phyloP scores from a whole-genome alignment of 2,113 vertebrate species.

The Gnathonemus echidnorhynchus region DNA sequence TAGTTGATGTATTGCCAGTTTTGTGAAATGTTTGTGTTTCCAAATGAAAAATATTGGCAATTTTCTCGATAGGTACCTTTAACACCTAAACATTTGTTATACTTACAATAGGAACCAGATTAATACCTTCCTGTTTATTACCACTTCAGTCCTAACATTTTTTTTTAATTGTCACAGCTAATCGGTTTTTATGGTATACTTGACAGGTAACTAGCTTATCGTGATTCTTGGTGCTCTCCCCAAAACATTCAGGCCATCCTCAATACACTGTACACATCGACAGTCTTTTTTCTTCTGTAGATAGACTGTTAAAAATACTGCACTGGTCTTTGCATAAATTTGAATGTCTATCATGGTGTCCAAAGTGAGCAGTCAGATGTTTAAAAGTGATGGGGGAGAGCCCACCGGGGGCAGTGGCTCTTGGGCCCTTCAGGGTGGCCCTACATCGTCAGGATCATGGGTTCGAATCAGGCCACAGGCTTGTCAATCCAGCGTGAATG shows the following conservation, averaged over 20 bases:
- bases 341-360: background rate
- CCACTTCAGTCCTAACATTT: background rate
- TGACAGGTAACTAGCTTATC: background rate
- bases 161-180: background rate
- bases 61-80: background rate
- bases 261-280: background rate
- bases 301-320: background rate
- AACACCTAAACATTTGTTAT: background rate
- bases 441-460: background rate
- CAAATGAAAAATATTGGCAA: constrained; percentile 7
- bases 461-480: background rate
- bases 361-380: background rate
- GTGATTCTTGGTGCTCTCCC: background rate
- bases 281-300: background rate
- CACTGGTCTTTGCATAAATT: background rate
- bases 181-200: background rate
- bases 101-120: background rate
- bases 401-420: background rate
- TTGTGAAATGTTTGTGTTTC: background rate
- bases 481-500: background rate
- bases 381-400: background rate
- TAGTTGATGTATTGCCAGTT: background rate
- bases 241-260: background rate
- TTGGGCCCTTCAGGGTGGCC: background rate
- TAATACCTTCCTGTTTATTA: background rate